These are phyloP conservation scores for Apostichopus californicus DNA, from an alignment of 35 echinoderm and acorn worm genomes.

Conservation along the genomic window DNA sequence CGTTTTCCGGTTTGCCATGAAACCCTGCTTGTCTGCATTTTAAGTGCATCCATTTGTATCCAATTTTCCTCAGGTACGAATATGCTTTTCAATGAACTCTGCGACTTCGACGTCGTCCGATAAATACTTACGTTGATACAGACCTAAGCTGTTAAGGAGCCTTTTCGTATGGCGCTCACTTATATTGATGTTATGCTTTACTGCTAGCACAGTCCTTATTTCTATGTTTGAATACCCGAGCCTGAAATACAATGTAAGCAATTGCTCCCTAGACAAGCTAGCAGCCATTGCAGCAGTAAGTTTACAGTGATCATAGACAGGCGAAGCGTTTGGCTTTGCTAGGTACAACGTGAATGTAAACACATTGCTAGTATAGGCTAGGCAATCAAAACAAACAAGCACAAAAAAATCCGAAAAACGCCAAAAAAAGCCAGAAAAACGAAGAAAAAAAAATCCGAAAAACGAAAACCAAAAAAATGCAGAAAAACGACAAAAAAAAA, in stretches of 20 bases:
- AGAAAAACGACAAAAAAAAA: conserved; percentile 23
- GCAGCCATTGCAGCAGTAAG: neutral
- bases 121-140: too few species aligned
- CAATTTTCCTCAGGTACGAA: too few species aligned
- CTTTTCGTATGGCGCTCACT: conserved; percentile 23
- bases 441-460: too few species aligned
- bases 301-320: conserved; percentile 12
- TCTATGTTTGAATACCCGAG: conserved; percentile 42
- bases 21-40: too few species aligned
- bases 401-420: neutral
- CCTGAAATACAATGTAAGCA: conserved; percentile 29
- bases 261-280: conserved; percentile 7
- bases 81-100: too few species aligned
- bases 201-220: conserved; percentile 39
- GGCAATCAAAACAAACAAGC: neutral
- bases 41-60: too few species aligned
- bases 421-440: neutral
- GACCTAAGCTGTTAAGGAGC: too few species aligned
- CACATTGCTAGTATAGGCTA: neutral
- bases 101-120: too few species aligned
- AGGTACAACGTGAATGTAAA: neutral
- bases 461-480: neutral
- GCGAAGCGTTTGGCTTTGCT: neutral
- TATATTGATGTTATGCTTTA: conserved; percentile 6
- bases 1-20: too few species aligned